These are phyloP conservation scores for Adelges cooleyi DNA, from an alignment of 1,140 invertebrate species.

Conservation along the genomic window DNA sequence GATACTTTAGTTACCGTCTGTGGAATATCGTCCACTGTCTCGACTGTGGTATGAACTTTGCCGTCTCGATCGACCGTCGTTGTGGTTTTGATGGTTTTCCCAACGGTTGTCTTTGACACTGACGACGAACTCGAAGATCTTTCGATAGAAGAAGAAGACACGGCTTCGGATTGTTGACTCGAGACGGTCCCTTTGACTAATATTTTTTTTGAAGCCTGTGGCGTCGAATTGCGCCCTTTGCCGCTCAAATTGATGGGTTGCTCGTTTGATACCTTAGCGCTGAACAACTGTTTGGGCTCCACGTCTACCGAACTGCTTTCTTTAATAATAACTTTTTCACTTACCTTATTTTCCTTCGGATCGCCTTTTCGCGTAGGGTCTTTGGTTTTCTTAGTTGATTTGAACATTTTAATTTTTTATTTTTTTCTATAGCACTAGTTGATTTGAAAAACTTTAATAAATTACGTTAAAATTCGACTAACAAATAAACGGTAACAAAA, in stretches of 20 bases:
- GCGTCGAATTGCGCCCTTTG: constrained; percentile 10
- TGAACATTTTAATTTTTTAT: too few species aligned
- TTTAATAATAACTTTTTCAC: constrained; percentile 10
- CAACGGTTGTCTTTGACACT: background rate
- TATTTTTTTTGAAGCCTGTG: background rate
- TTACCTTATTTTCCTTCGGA: background rate
- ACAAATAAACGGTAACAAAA: background rate
- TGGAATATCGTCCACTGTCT: background rate
- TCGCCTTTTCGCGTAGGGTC: background rate
- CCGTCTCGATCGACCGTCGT: constrained; percentile 15
- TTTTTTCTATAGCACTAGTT: too few species aligned
- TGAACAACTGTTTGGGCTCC: constrained; percentile 12
- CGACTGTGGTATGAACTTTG: background rate
- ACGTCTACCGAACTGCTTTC: background rate
- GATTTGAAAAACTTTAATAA: too few species aligned
- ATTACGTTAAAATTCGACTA: too few species aligned
- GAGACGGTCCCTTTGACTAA: background rate
- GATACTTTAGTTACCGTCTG: background rate
- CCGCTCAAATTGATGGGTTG: background rate
- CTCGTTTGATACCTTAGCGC: background rate
- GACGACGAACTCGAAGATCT: background rate
- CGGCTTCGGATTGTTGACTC: background rate
- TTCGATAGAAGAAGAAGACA: background rate
- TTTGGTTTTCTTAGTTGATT: constrained; percentile 17
- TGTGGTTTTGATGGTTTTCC: background rate